phyloP scores from a whole-genome alignment of 2,113 vertebrate species.

The Rhinoptilus africanus region DNA sequence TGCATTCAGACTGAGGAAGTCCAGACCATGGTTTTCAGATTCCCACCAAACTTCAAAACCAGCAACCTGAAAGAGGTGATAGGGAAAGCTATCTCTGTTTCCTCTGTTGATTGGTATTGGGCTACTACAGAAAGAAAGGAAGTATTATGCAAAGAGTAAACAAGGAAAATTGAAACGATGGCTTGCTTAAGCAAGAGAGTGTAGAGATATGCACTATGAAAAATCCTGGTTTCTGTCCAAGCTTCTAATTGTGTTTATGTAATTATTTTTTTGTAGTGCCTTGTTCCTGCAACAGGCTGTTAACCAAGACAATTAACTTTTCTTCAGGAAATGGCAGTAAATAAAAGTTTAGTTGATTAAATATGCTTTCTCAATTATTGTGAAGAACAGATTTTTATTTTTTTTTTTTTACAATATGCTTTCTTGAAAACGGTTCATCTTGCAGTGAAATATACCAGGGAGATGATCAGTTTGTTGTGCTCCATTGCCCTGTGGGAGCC shows the following conservation, averaged over 20 bases:
- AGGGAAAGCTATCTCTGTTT: background rate
- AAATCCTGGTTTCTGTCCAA: background rate
- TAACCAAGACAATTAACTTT: background rate
- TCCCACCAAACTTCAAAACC: background rate
- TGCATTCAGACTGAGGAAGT: background rate
- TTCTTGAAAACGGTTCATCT: background rate
- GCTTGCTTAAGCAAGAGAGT: background rate
- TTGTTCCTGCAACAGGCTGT: background rate
- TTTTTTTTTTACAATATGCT: background rate
- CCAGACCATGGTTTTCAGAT: background rate
- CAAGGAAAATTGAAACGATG: background rate
- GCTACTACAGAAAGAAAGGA: background rate
- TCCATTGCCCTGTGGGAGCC: background rate
- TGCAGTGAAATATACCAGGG: background rate
- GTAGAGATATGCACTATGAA: background rate
- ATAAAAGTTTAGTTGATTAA: conserved; percentile 12
- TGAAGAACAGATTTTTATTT: background rate
- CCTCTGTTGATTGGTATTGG: background rate
- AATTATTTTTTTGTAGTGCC: background rate
- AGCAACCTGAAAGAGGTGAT: background rate
- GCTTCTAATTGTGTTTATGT: background rate
- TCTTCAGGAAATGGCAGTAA: background rate
- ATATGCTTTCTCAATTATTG: background rate
- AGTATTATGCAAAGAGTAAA: background rate
- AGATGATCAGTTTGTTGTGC: background rate